Percentiles rank a stretch among this genome's conserved stretches.
Conservation (phyloP, 2,888 invertebrate genomes). For the Shargacucullia verbasci region DNA sequence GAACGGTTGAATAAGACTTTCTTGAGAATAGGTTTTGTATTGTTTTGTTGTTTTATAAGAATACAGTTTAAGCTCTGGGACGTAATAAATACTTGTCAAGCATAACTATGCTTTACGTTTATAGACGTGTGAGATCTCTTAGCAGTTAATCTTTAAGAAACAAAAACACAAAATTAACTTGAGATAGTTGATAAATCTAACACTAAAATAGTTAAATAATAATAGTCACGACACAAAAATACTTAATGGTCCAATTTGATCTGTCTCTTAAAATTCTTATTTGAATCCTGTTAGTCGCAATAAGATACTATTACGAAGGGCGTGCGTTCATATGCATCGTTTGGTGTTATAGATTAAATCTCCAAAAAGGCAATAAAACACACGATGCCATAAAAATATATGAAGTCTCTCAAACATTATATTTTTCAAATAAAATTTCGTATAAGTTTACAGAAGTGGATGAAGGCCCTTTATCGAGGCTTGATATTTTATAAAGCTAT, state of each 20-base stretch:
- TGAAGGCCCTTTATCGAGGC: no score
- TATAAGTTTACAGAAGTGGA: no score
- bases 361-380: not conserved
- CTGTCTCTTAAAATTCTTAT: not conserved
- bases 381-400: not conserved
- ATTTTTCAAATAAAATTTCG: no score
- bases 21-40: slow-evolving; percentile 23
- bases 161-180: no score
- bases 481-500: no score
- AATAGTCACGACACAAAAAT: no score
- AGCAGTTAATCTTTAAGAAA: no score
- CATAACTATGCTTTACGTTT: slow-evolving; percentile 8
- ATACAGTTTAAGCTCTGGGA: not conserved
- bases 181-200: no score
- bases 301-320: not conserved
- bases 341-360: not conserved
- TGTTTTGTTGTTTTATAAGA: slow-evolving; percentile 10
- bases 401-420: not conserved
- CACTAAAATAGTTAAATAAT: slow-evolving; percentile 6
- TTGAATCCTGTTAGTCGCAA: slow-evolving; percentile 10
- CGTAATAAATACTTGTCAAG: slow-evolving; percentile 1
- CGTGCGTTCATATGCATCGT: not conserved
- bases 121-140: slow-evolving; percentile 24
- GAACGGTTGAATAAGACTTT: slow-evolving; percentile 41
- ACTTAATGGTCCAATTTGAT: not conserved